phyloP scores from a whole-genome alignment of 2,797 vertebrate genomes.

The Onychomys leucogaster region DNA sequence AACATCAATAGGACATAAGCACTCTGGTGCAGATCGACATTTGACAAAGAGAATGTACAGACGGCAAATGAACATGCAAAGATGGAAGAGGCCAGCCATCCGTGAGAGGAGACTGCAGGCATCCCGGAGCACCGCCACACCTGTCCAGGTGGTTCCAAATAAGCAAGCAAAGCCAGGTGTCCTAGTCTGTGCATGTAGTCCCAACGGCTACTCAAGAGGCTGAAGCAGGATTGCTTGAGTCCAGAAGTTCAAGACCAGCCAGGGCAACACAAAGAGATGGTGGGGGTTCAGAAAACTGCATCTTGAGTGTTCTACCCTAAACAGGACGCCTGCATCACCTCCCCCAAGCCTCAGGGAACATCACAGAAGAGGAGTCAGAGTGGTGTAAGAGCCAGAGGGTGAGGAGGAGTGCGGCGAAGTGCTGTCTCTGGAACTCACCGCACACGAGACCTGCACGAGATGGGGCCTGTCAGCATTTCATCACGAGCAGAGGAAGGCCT shows the following conservation, averaged over 20 bases:
- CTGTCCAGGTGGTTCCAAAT: background rate
- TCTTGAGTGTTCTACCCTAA: background rate
- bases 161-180: background rate
- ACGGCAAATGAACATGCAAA: background rate
- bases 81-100: background rate
- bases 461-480: background rate
- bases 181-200: rapidly evolving
- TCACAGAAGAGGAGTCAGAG: background rate
- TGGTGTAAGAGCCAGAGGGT: too few relatives aligned
- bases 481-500: background rate
- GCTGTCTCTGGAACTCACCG: background rate
- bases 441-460: background rate
- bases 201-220: background rate
- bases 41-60: background rate
- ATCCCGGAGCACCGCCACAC: rapidly evolving
- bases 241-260: background rate
- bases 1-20: background rate
- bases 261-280: background rate
- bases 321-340: background rate
- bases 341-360: background rate
- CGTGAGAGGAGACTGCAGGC: background rate
- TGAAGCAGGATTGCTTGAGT: background rate
- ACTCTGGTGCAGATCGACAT: background rate
- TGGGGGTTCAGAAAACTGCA: background rate
- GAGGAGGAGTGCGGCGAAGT: background rate